Conservation (phyloP, 2,113 vertebrate species). For the Montifringilla adamsi region DNA sequence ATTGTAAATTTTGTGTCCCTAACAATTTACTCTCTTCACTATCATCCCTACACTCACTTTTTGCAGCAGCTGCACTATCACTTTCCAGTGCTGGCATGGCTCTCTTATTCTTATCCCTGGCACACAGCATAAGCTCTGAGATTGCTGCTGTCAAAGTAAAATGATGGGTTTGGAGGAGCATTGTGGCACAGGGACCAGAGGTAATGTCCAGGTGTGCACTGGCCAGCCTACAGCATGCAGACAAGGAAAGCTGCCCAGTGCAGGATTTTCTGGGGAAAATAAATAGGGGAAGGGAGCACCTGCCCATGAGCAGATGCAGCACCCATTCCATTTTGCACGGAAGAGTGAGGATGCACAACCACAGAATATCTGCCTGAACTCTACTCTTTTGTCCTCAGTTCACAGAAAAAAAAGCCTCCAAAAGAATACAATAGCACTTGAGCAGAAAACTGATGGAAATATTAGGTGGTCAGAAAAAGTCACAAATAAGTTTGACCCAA, state of each 20-base stretch:
- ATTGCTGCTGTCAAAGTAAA: neutral
- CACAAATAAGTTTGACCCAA: neutral
- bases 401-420: neutral
- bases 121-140: neutral
- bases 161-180: neutral
- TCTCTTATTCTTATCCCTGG: neutral
- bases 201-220: neutral
- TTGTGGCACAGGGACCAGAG: neutral
- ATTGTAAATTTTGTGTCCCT: constrained; percentile 50
- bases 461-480: neutral
- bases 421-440: neutral
- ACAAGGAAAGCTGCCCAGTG: neutral
- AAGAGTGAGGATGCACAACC: neutral
- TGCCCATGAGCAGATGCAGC: neutral
- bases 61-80: neutral
- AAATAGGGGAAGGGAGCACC: neutral
- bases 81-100: neutral
- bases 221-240: neutral
- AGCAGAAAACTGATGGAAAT: neutral
- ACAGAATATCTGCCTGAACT: neutral
- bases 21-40: constrained; percentile 9
- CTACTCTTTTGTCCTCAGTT: neutral
- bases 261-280: neutral
- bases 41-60: neutral
- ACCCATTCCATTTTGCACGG: rapidly evolving